A percentile compares a stretch with the other conserved stretches of the same genome.
phyloP scores from a whole-genome alignment of 1,140 invertebrate genomes.

The Neodiprion fabricii region DNA sequence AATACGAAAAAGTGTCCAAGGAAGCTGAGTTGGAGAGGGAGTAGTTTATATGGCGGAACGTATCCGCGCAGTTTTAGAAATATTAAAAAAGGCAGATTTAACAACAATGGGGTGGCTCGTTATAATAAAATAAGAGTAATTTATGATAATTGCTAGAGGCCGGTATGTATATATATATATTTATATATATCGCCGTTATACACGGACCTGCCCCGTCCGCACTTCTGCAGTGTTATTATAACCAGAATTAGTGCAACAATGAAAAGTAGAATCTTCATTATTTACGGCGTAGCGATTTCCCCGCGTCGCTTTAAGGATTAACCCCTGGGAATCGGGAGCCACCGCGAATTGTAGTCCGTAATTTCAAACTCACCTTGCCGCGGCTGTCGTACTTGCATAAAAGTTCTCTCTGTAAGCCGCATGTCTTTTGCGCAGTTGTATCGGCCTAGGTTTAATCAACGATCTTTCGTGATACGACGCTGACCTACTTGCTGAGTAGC shows the following conservation, averaged over 20 bases:
- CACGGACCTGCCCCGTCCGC: background rate
- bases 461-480: no score
- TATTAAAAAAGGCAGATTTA: background rate
- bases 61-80: background rate
- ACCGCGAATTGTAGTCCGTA: no score
- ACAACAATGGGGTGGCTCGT: background rate
- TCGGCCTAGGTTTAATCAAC: no score
- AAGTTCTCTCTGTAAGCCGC: no score
- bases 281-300: background rate
- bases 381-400: no score
- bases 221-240: background rate
- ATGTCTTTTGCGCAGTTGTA: no score
- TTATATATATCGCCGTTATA: background rate
- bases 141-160: conserved; percentile 7
- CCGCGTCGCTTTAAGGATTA: background rate
- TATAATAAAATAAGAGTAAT: conserved; percentile 8
- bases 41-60: conserved; percentile 7
- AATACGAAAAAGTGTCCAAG: background rate
- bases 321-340: background rate
- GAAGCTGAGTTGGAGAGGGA: background rate
- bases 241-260: background rate
- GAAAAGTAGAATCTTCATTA: background rate
- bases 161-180: background rate
- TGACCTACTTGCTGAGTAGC: no score
- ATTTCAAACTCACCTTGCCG: no score